phyloP scores from a whole-genome alignment of 2,113 vertebrate species.

The Dipodomys spectabilis region DNA sequence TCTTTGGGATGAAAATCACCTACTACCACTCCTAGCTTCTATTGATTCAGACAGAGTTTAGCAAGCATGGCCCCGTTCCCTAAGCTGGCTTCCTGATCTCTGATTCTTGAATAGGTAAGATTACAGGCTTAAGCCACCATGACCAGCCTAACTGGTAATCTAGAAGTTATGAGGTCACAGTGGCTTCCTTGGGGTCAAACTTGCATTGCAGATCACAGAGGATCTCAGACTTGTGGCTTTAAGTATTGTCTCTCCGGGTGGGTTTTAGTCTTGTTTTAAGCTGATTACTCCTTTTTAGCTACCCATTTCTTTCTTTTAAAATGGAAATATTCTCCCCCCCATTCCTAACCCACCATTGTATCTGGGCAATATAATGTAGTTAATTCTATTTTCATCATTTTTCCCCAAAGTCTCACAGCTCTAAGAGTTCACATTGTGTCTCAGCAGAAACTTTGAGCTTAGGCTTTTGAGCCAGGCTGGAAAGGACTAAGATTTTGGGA shows the following conservation, averaged over 20 bases:
- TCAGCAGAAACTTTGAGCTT: background rate
- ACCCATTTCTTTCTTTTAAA: background rate
- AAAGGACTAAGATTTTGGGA: background rate
- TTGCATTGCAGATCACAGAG: background rate
- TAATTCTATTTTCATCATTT: background rate
- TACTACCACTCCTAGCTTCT: too few species aligned
- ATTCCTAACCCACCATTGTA: background rate
- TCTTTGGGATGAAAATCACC: too few species aligned
- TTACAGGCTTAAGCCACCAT: too few species aligned
- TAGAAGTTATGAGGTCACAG: too few species aligned
- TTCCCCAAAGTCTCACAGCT: background rate
- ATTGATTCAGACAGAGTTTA: too few species aligned
- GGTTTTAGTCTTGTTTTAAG: background rate
- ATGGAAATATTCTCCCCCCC: background rate
- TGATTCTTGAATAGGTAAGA: too few species aligned
- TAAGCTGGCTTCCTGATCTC: too few species aligned
- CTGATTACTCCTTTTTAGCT: background rate
- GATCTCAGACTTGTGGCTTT: background rate
- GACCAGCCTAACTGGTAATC: background rate
- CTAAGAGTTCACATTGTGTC: background rate
- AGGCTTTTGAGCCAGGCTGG: background rate
- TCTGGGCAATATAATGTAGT: background rate
- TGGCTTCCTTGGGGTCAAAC: too few species aligned
- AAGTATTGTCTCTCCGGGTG: background rate
- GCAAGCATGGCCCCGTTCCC: too few species aligned